A percentile compares a stretch with the other conserved stretches of the same genome.
These are phyloP conservation scores for Clamator glandarius DNA, from an alignment of 2,797 vertebrate species.

Conservation along the genomic window DNA sequence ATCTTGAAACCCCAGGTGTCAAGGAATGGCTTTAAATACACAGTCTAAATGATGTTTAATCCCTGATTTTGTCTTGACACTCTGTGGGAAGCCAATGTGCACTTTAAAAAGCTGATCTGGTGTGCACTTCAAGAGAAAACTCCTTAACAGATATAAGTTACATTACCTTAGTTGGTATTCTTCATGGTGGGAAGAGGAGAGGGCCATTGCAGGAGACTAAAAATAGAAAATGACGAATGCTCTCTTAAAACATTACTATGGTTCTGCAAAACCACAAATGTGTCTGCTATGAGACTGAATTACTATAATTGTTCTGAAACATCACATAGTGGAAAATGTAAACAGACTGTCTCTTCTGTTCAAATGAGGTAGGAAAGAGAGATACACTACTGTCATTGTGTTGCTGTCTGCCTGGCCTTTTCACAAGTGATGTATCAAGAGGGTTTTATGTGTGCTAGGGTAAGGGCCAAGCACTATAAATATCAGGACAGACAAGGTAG, in stretches of 20 bases:
- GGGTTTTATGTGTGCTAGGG: background rate
- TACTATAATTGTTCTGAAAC: background rate
- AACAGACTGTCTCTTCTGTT: background rate
- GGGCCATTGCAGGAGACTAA: fast-evolving
- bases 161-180: background rate
- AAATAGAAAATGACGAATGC: background rate
- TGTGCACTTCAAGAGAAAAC: background rate
- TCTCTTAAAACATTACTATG: background rate
- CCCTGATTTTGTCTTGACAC: background rate
- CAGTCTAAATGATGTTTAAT: background rate
- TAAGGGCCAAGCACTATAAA: conserved; percentile 27
- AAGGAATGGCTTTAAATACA: background rate
- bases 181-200: background rate
- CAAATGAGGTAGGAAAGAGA: background rate
- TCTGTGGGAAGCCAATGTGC: background rate
- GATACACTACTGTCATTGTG: background rate
- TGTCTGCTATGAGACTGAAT: background rate
- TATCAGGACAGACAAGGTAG: conserved; percentile 11
- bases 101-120: background rate
- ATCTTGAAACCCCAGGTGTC: fast-evolving
- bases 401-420: background rate
- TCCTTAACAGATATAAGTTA: background rate
- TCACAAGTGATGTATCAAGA: conserved; percentile 2
- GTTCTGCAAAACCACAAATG: background rate
- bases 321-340: background rate